A percentile compares a stretch with the other conserved stretches of the same genome.
These are phyloP conservation scores for Carterocephalus palaemon DNA, from an alignment of 2,888 invertebrate genomes.

Conservation along the genomic window DNA sequence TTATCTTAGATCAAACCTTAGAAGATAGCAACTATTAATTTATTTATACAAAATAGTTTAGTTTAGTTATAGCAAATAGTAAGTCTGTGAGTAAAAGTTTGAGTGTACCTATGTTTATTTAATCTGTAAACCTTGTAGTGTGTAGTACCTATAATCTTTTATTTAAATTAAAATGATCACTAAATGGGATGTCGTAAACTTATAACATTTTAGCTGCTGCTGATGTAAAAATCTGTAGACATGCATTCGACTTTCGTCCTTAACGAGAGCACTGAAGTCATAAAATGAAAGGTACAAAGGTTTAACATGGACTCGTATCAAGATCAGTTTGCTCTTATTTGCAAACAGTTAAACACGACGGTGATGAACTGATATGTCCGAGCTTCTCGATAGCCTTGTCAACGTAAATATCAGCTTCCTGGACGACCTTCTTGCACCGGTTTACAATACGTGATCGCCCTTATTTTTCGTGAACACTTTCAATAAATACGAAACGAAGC, in stretches of 20 bases:
- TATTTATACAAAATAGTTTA: too few species aligned
- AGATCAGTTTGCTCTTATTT: constrained; percentile 33
- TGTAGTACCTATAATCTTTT: background rate
- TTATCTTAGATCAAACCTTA: too few species aligned
- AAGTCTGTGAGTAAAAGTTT: too few species aligned
- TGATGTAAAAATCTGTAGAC: too few species aligned
- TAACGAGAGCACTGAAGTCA: background rate
- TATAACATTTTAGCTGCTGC: constrained; percentile 6
- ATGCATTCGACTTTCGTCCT: constrained; percentile 7
- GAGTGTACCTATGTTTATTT: too few species aligned
- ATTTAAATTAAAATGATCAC: constrained; percentile 5
- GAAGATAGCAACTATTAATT: too few species aligned
- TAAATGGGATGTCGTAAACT: background rate
- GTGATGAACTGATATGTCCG: constrained; percentile 51
- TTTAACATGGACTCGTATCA: constrained; percentile 17
- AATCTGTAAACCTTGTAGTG: constrained; percentile 5
- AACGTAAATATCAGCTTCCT: constrained; percentile 66
- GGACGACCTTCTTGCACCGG: constrained; percentile 59
- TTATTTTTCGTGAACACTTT: constrained; percentile 55
- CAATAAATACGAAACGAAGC: constrained; percentile 57
- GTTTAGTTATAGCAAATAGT: too few species aligned
- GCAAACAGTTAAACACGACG: constrained; percentile 35
- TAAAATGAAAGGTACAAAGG: background rate
- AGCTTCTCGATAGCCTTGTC: constrained; percentile 53
- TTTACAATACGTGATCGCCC: constrained; percentile 60